These are phyloP conservation scores for Physeter macrocephalus DNA, from an alignment of 2,113 vertebrate species.

Conservation along the genomic window DNA sequence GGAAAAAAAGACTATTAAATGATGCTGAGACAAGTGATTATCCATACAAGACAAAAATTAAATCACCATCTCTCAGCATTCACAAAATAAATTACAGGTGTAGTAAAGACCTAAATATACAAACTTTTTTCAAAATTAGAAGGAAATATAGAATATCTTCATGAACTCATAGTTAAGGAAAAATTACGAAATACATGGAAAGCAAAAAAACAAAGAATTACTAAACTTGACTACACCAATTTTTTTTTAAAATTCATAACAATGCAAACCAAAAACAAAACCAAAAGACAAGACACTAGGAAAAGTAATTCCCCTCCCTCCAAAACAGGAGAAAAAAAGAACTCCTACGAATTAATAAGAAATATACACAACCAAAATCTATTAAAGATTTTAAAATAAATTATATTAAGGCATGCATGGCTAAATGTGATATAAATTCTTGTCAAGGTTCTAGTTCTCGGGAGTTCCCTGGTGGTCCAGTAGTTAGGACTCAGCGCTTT, in stretches of 20 bases:
- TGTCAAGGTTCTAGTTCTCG: neutral
- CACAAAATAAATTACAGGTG: neutral
- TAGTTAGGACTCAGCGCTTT: neutral
- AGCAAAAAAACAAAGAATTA: neutral
- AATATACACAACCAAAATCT: neutral
- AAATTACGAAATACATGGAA: neutral
- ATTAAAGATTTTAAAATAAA: neutral
- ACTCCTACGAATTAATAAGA: neutral
- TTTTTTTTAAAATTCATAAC: neutral
- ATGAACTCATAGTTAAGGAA: neutral
- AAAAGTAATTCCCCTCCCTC: neutral
- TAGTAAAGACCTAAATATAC: neutral
- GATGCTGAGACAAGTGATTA: neutral
- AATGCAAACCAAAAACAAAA: neutral
- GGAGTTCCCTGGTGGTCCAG: neutral
- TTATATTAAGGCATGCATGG: neutral
- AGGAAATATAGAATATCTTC: neutral
- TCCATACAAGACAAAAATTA: neutral
- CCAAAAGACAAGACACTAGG: neutral
- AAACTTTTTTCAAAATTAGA: neutral
- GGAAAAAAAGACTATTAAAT: neutral
- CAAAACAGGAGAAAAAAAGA: neutral
- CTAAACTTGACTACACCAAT: neutral
- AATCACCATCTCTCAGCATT: neutral
- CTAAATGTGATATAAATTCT: neutral